Evolutionary conservation across 2,888 invertebrate genomes (phyloP).

Genomic region (Crocallis elinguaria): DNA sequence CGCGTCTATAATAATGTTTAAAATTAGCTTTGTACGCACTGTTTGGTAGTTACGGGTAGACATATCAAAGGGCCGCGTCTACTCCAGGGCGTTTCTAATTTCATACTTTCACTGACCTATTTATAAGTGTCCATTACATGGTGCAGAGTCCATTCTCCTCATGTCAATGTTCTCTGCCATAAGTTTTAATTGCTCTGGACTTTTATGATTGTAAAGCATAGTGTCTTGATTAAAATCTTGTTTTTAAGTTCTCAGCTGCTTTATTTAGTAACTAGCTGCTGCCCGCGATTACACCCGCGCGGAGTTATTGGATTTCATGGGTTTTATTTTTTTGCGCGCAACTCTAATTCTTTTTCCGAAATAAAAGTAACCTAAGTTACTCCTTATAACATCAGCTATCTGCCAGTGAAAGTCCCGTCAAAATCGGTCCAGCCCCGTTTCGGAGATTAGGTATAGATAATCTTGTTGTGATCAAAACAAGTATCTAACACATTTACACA

Average conservation of each 20-base stretch:
- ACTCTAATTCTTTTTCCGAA: too few relatives aligned
- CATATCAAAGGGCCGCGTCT: slow-evolving; percentile 47
- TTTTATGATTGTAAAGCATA: background rate
- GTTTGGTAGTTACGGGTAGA: slow-evolving; percentile 6
- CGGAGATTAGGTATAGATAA: too few relatives aligned
- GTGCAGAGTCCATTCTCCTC: slow-evolving; percentile 17
- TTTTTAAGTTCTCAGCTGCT: too few relatives aligned
- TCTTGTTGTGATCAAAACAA: background rate
- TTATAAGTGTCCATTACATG: slow-evolving; percentile 63
- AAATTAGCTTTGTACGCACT: slow-evolving; percentile 1
- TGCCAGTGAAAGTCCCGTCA: too few relatives aligned
- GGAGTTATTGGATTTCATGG: too few relatives aligned
- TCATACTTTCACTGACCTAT: slow-evolving; percentile 68
- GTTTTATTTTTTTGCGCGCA: too few relatives aligned
- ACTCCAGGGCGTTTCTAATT: slow-evolving; percentile 54
- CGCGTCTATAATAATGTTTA: slow-evolving; percentile 2
- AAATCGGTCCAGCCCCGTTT: too few relatives aligned
- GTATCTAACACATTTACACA: background rate
- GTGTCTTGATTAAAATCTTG: too few relatives aligned
- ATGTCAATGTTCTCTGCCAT: slow-evolving; percentile 13
- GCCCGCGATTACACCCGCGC: too few relatives aligned
- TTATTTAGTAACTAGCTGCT: too few relatives aligned
- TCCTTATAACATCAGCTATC: too few relatives aligned
- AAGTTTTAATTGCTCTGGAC: background rate
- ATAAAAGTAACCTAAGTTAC: too few relatives aligned